Evolutionary conservation across 2,113 vertebrate species (phyloP).

Genomic region (Eclectus roratus): DNA sequence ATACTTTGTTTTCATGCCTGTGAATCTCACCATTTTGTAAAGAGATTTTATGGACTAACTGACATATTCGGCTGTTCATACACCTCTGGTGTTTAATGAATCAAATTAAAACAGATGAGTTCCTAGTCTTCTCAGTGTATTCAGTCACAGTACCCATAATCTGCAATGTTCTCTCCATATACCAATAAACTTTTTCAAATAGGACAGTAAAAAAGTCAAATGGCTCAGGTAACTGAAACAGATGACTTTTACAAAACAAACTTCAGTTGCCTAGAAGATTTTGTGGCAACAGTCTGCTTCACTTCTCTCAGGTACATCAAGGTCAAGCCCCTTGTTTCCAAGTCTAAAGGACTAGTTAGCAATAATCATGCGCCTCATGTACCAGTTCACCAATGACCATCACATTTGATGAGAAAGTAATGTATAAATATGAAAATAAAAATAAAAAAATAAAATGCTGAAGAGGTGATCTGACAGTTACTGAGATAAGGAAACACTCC

Average conservation of each 20-base stretch:
- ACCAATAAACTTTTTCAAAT: background rate
- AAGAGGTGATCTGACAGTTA: background rate
- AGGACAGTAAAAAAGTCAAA: background rate
- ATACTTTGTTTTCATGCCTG: background rate
- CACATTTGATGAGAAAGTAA: background rate
- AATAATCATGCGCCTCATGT: background rate
- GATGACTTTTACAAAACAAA: background rate
- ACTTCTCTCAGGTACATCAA: background rate
- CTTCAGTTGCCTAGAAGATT: background rate
- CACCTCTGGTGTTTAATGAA: background rate
- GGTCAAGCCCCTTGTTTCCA: background rate
- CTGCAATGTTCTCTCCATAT: background rate
- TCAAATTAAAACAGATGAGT: background rate
- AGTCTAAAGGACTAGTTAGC: background rate
- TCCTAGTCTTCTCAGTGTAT: background rate
- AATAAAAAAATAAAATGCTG: background rate
- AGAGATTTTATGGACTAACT: background rate
- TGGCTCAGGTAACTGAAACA: background rate
- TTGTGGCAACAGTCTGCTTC: background rate
- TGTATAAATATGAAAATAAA: background rate
- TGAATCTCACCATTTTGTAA: background rate
- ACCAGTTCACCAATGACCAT: background rate
- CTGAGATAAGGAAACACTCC: background rate
- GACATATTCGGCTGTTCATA: background rate
- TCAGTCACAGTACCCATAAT: background rate